Percentiles rank a stretch among this genome's conserved stretches.
Conservation (phyloP, 2,113 vertebrate species). For the Spea bombifrons region DNA sequence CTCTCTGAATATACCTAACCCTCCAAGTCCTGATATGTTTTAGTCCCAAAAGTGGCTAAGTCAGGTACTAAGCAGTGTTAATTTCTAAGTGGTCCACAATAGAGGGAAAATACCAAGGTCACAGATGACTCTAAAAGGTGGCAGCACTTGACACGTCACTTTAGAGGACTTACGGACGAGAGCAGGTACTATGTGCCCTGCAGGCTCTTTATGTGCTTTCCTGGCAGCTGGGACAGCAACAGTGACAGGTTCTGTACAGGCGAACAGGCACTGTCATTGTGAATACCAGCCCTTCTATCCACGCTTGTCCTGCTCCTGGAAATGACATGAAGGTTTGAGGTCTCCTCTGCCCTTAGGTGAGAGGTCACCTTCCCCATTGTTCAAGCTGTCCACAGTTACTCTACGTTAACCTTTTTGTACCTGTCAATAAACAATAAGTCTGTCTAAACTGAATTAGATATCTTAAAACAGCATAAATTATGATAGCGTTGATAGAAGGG, state of each 20-base stretch:
- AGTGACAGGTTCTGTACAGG: slow-evolving; percentile 21
- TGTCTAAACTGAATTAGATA: too few relatives aligned
- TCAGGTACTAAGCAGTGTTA: too few relatives aligned
- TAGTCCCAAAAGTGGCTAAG: too few relatives aligned
- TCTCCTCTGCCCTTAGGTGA: slow-evolving; percentile 23
- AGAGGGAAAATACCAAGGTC: slow-evolving; percentile 4
- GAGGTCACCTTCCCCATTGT: background rate
- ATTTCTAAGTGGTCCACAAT: background rate
- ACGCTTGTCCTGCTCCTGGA: slow-evolving; percentile 20
- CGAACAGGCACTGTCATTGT: slow-evolving; percentile 19
- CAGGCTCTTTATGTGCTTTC: slow-evolving; percentile 19
- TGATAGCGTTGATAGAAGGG: too few relatives aligned
- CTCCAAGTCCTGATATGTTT: too few relatives aligned
- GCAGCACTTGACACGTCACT: slow-evolving; percentile 32
- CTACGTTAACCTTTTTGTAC: slow-evolving; percentile 4
- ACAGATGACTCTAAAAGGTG: slow-evolving; percentile 18
- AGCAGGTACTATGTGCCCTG: slow-evolving; percentile 13
- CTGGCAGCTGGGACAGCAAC: slow-evolving; percentile 32
- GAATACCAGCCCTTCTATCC: slow-evolving; percentile 22
- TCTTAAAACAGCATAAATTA: too few relatives aligned
- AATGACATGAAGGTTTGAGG: slow-evolving; percentile 17
- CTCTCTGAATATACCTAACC: too few relatives aligned
- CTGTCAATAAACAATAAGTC: background rate
- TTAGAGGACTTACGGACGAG: slow-evolving; percentile 29
- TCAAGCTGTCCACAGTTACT: background rate